phyloP scores from a whole-genome alignment of 2,113 vertebrate species.

The Cyprinodon tularosa region DNA sequence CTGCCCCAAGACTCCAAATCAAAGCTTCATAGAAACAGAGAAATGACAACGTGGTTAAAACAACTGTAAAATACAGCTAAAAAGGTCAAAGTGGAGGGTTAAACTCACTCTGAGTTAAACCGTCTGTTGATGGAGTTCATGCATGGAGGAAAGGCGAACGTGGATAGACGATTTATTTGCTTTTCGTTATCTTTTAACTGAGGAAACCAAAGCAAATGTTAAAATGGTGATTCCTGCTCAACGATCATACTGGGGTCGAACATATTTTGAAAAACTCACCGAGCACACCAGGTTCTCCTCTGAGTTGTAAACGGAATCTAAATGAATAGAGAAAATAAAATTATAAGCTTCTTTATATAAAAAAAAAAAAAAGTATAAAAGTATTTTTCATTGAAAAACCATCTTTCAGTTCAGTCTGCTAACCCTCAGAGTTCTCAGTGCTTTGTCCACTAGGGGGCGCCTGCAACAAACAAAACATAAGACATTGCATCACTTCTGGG shows the following conservation, averaged over 20 bases:
- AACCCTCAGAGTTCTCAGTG: conserved; percentile 69
- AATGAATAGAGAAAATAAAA: conserved; percentile 5
- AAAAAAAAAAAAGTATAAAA: background rate
- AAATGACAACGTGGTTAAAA: background rate
- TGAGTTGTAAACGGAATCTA: conserved; percentile 71
- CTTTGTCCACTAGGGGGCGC: conserved; percentile 52
- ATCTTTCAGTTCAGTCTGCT: conserved; percentile 14
- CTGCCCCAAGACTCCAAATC: conserved; percentile 80
- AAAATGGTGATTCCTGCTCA: background rate
- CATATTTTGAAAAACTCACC: conserved; percentile 61
- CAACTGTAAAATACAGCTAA: background rate
- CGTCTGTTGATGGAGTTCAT: conserved; percentile 89
- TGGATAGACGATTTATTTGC: conserved; percentile 94
- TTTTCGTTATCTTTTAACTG: conserved; percentile 83
- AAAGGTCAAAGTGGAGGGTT: background rate
- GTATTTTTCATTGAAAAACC: background rate
- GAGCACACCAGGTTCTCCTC: conserved; percentile 74
- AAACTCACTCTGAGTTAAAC: conserved; percentile 75
- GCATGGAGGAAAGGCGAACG: conserved; percentile 91
- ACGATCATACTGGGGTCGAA: background rate
- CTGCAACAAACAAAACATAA: conserved; percentile 62
- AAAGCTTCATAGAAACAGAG: conserved; percentile 63
- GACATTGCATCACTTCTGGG: background rate
- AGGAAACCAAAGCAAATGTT: background rate
- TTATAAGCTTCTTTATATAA: background rate